Conservation (phyloP, 2,888 invertebrate species). For the Sceliomorpha sp. region DNA sequence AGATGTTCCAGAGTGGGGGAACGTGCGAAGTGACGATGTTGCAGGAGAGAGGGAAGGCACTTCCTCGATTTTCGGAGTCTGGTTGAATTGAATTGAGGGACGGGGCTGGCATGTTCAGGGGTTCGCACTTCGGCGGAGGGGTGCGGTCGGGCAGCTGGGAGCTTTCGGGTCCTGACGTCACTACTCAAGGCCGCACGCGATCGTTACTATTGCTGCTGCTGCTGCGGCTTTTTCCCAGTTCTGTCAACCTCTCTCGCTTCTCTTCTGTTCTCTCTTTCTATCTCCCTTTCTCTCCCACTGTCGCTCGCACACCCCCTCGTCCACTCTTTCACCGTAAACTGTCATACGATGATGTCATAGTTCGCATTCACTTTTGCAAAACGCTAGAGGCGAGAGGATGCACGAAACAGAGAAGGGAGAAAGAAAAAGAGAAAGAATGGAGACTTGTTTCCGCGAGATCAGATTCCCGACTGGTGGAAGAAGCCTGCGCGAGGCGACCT, state of each 20-base stretch:
- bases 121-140: slow-evolving; percentile 24
- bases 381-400: too few species aligned
- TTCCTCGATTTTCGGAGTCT: slow-evolving; percentile 32
- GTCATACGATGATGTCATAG: slow-evolving; percentile 29
- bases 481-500: slow-evolving; percentile 19
- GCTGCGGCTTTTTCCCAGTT: slow-evolving; percentile 40
- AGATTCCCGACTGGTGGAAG: too few species aligned
- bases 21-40: too few species aligned
- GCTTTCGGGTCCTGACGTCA: slow-evolving; percentile 57
- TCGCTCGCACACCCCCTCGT: too few species aligned
- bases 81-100: slow-evolving; percentile 42
- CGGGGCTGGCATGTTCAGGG: slow-evolving; percentile 32
- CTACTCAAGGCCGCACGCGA: slow-evolving; percentile 56
- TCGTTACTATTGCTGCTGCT: slow-evolving; percentile 55
- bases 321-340: too few species aligned
- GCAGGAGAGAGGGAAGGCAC: background rate
- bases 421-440: slow-evolving; percentile 16
- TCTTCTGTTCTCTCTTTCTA: slow-evolving; percentile 17
- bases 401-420: too few species aligned
- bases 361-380: slow-evolving; percentile 17
- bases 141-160: slow-evolving; percentile 51
- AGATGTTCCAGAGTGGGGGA: too few species aligned
- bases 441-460: slow-evolving; percentile 4
- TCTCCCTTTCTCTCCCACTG: slow-evolving; percentile 10
- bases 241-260: slow-evolving; percentile 15